Percentiles rank a stretch among this genome's conserved stretches.
Conservation (phyloP, 1,140 invertebrate genomes). For the Doryteuthis pealeii region DNA sequence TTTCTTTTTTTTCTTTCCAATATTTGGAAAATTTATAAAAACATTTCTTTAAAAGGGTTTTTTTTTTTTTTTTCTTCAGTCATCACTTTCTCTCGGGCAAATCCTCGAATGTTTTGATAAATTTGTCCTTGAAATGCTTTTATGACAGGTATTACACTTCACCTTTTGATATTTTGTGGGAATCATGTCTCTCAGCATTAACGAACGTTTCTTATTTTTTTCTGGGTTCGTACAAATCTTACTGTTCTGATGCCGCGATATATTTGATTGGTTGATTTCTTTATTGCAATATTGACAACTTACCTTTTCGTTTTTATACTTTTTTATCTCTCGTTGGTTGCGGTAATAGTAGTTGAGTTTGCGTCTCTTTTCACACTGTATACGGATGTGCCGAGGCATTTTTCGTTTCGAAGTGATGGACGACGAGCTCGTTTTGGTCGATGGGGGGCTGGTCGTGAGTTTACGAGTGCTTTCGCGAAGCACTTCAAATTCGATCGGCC, state of each 20-base stretch:
- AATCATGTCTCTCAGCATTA: not conserved
- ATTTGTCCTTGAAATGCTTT: not conserved
- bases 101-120: not conserved
- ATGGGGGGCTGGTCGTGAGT: not conserved
- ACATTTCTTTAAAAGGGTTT: too few species aligned
- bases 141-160: not conserved
- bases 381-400: not conserved
- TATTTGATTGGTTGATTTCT: not conserved
- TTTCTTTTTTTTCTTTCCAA: too few species aligned
- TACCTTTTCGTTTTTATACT: not conserved
- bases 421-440: not conserved
- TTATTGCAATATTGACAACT: not conserved
- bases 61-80: too few species aligned
- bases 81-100: not conserved
- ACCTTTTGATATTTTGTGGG: not conserved
- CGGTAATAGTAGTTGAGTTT: not conserved
- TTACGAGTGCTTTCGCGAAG: not conserved
- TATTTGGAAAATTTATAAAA: too few species aligned
- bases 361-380: not conserved
- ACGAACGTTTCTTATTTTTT: not conserved
- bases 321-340: not conserved
- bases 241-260: not conserved
- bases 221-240: not conserved
- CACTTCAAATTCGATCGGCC: not conserved
- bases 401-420: not conserved